A percentile compares a stretch with the other conserved stretches of the same genome.
phyloP scores from a whole-genome alignment of 2,888 invertebrate species.

The Calameuta filiformis region DNA sequence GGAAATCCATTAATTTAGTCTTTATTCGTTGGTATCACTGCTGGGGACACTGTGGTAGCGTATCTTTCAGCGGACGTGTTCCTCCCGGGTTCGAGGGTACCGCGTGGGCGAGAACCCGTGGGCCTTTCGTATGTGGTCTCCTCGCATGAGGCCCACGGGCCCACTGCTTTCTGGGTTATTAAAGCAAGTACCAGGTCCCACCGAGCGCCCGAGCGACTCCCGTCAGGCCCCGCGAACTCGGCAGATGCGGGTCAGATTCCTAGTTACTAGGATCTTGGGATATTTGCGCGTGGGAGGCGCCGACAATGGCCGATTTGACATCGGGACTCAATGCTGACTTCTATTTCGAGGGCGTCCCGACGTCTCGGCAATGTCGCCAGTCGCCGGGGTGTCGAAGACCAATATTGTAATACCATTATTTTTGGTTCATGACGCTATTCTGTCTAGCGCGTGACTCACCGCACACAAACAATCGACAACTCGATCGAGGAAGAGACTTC shows the following conservation, averaged over 20 bases:
- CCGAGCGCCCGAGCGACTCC: neutral
- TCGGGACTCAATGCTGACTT: neutral
- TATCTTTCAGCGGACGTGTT: slow-evolving; percentile 1
- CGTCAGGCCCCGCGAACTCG: neutral
- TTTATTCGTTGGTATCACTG: neutral
- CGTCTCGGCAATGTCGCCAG: neutral
- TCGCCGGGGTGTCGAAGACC: neutral
- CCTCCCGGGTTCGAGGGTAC: neutral
- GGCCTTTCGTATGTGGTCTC: neutral
- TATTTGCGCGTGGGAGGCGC: neutral
- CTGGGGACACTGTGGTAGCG: neutral
- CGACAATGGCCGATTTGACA: slow-evolving; percentile 3
- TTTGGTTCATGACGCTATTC: neutral
- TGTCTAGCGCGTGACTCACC: neutral
- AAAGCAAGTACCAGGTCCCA: slow-evolving; percentile 2
- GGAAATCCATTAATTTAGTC: slow-evolving; percentile 10
- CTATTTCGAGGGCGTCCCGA: neutral
- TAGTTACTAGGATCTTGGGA: neutral
- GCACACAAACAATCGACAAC: neutral
- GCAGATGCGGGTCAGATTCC: neutral
- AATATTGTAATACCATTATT: neutral
- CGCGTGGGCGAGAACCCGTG: slow-evolving; percentile 6
- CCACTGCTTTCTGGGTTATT: slow-evolving; percentile 5
- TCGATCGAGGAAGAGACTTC: neutral
- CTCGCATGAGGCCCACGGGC: neutral